phyloP scores from a whole-genome alignment of 2,888 invertebrate species.

The Orthonychiurus folsomi region DNA sequence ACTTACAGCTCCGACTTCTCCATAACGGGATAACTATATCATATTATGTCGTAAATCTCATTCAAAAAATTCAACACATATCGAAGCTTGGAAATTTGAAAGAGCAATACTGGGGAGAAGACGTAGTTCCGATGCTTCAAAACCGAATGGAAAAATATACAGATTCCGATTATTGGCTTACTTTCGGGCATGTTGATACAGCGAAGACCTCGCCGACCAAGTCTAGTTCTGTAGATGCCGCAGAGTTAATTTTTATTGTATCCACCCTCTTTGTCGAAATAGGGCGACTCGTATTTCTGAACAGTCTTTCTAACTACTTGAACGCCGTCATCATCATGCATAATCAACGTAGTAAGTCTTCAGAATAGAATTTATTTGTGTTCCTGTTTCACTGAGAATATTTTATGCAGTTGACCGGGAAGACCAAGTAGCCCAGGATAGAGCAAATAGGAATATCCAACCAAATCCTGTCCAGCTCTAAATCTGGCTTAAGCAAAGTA shows the following conservation, averaged over 20 bases:
- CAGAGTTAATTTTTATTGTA: neutral
- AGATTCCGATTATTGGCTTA: neutral
- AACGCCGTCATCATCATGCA: neutral
- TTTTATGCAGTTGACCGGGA: no score
- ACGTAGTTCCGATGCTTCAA: neutral
- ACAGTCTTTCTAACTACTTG: neutral
- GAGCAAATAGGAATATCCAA: no score
- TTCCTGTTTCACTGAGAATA: no score
- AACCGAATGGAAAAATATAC: neutral
- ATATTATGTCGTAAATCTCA: neutral
- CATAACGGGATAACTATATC: neutral
- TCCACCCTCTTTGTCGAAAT: neutral
- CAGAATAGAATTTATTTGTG: no score
- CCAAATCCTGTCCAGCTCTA: no score
- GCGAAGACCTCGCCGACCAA: neutral
- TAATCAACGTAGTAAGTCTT: no score
- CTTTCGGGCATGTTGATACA: neutral
- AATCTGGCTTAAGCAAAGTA: no score
- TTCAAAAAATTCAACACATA: neutral
- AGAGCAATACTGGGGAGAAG: neutral
- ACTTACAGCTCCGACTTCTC: neutral
- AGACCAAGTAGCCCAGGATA: no score
- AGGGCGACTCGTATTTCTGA: neutral
- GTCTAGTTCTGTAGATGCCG: no score
- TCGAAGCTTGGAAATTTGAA: neutral